These are phyloP conservation scores for Andrena dorsata DNA, from an alignment of 2,888 invertebrate species.

Conservation along the genomic window DNA sequence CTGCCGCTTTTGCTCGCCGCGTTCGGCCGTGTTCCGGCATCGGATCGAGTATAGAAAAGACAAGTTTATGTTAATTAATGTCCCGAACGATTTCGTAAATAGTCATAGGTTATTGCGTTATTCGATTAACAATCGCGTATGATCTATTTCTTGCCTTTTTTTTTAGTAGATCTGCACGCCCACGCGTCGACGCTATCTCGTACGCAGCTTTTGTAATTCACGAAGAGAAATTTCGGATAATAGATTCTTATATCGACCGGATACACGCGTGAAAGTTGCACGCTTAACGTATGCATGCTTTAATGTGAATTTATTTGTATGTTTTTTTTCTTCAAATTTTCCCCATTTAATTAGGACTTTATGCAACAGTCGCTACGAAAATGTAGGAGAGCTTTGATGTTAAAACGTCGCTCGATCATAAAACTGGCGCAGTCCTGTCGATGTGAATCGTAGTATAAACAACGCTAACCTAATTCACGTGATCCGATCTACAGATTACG, in stretches of 20 bases:
- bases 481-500: background rate
- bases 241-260: constrained; percentile 26
- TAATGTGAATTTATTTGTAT: constrained; percentile 1
- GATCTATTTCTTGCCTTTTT: constrained; percentile 25
- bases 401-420: background rate
- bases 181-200: background rate
- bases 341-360: background rate
- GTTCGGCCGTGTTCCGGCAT: constrained; percentile 56
- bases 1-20: constrained; percentile 51
- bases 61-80: constrained; percentile 64
- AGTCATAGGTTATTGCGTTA: constrained; percentile 42
- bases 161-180: background rate
- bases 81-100: constrained; percentile 51
- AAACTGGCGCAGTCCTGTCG: background rate
- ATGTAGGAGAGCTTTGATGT: background rate
- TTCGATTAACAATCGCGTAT: constrained; percentile 25
- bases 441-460: constrained; percentile 41
- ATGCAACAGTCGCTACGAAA: background rate
- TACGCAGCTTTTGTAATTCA: background rate
- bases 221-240: constrained; percentile 15
- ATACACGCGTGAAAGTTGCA: constrained; percentile 9
- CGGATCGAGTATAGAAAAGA: constrained; percentile 48
- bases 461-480: constrained; percentile 60
- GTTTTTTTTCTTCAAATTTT: background rate
- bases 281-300: background rate